phyloP scores from a whole-genome alignment of 2,888 invertebrate genomes.

The Philaethria dido region DNA sequence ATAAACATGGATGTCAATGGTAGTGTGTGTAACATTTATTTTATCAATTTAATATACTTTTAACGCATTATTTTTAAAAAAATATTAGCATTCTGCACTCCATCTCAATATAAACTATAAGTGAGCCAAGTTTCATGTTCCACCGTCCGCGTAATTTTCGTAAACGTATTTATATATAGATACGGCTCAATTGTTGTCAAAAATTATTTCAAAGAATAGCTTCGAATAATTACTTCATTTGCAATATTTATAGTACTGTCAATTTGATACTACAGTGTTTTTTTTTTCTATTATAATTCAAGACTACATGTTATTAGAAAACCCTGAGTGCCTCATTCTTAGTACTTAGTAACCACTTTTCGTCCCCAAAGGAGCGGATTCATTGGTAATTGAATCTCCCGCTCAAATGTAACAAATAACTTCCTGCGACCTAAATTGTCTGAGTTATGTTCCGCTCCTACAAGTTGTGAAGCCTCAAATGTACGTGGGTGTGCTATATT shows the following conservation, averaged over 20 bases:
- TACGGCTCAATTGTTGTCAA: too few relatives aligned
- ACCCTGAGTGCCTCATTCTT: constrained; percentile 11
- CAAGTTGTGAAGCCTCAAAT: constrained; percentile 24
- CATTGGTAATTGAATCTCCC: constrained; percentile 42
- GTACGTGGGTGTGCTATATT: constrained; percentile 3
- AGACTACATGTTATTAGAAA: neutral
- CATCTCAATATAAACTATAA: too few relatives aligned
- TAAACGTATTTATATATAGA: too few relatives aligned
- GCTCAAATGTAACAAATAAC: constrained; percentile 42
- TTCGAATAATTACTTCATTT: too few relatives aligned
- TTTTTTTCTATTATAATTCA: neutral
- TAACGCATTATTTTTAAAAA: too few relatives aligned
- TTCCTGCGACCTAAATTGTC: constrained; percentile 39
- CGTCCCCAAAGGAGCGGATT: constrained; percentile 28
- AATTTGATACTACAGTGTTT: neutral
- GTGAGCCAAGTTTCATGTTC: too few relatives aligned
- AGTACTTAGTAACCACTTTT: constrained; percentile 23
- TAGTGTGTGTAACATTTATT: too few relatives aligned
- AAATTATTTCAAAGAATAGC: too few relatives aligned
- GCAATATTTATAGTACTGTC: neutral
- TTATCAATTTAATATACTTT: too few relatives aligned
- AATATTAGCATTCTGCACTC: too few relatives aligned
- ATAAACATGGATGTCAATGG: too few relatives aligned
- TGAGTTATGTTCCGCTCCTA: constrained; percentile 13
- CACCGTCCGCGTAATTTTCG: too few relatives aligned